These are phyloP conservation scores for Pimephales promelas DNA, from an alignment of 2,113 vertebrate genomes.

Conservation along the genomic window DNA sequence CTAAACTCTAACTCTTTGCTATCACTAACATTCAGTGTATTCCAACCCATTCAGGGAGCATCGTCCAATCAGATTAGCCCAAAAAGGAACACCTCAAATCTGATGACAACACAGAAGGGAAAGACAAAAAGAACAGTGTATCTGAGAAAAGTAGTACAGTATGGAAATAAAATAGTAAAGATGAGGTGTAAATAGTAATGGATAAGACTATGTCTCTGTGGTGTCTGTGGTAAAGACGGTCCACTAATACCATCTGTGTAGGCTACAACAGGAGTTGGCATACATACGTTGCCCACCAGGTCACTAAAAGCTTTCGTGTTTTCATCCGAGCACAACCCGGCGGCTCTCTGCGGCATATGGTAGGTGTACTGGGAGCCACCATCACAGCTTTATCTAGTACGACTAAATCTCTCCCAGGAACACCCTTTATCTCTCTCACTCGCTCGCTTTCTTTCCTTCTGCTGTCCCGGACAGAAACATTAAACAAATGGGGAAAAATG, in stretches of 20 bases:
- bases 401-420: conserved; percentile 24
- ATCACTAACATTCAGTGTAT: background rate
- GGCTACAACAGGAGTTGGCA: background rate
- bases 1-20: background rate
- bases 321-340: conserved; percentile 47
- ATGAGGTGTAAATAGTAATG: background rate
- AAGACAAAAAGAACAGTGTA: background rate
- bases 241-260: conserved; percentile 8
- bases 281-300: conserved; percentile 40
- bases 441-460: conserved; percentile 34
- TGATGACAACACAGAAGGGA: background rate
- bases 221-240: background rate
- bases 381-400: conserved; percentile 27
- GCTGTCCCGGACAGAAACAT: conserved; percentile 72
- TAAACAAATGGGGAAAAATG: conserved; percentile 77
- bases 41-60: background rate
- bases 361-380: conserved; percentile 48
- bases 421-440: conserved; percentile 34
- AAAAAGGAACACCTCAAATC: background rate
- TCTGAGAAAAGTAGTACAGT: background rate
- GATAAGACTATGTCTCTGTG: background rate
- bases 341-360: conserved; percentile 54
- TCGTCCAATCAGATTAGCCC: background rate
- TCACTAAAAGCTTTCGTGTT: conserved; percentile 56
- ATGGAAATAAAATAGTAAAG: background rate